A percentile compares a stretch with the other conserved stretches of the same genome.
These are phyloP conservation scores for Mechanitis mazaeus DNA, from an alignment of 2,888 invertebrate species.

Conservation along the genomic window DNA sequence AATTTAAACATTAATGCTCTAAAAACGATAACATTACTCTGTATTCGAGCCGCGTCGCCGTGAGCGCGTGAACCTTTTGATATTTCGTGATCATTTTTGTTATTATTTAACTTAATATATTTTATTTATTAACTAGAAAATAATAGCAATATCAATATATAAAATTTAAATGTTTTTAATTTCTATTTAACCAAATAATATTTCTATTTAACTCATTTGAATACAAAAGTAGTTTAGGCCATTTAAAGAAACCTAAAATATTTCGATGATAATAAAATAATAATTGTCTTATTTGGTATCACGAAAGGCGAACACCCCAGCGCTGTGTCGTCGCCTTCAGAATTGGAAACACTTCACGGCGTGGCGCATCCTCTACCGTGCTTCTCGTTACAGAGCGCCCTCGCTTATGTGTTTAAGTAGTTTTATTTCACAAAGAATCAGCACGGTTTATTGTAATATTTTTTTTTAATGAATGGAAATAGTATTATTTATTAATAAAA, in stretches of 20 bases:
- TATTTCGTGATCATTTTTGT: constrained; percentile 5
- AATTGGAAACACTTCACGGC: constrained; percentile 32
- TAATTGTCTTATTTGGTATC: neutral
- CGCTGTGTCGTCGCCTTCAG: constrained; percentile 16
- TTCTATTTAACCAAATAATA: no score
- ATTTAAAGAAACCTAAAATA: no score
- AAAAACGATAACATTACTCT: constrained; percentile 15
- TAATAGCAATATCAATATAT: no score
- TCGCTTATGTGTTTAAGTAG: no score
- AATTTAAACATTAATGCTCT: constrained; percentile 28
- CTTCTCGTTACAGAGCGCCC: no score
- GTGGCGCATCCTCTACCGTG: constrained; percentile 16
- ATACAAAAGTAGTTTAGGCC: no score
- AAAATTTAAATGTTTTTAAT: no score
- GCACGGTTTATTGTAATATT: no score
- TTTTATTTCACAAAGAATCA: no score
- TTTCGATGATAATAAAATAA: neutral
- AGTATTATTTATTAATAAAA: no score
- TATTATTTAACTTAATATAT: neutral
- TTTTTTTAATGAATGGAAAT: no score
- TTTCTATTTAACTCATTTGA: no score
- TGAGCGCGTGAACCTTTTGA: constrained; percentile 1
- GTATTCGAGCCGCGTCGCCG: constrained; percentile 11
- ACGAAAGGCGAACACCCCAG: neutral
- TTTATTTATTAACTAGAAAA: neutral